Evolutionary conservation across 2,113 vertebrate genomes (phyloP), one percentile per base, ranked within the genome.

Genomic region (Australoheros scitulus): DNA sequence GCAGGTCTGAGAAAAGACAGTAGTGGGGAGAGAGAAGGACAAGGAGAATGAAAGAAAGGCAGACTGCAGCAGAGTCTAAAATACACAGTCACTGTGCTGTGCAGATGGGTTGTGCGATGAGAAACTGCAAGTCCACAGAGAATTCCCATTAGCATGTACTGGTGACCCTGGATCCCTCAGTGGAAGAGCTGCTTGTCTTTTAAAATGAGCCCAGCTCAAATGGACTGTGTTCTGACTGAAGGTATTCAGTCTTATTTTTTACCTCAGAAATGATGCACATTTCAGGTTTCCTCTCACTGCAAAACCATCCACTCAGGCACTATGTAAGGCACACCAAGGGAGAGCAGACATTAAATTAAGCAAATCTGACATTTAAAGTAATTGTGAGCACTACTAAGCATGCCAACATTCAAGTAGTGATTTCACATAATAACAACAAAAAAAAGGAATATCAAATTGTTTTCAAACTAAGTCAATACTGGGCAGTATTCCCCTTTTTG

Each of bases 91-190:
- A 57, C 75, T 70, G 59, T 63, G 55, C 52, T 76, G 81, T 83
- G 70, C 81, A 74, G 64, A 72, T 47, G 63, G 76, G 34, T 68
- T 74, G 32, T 77, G 74, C 82, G 78, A 85, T 76, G 76, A 76
- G 70, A 84, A 84, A 63, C 43, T 82, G 26, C 29, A 76, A 70
- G 72, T 77, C 61, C 63, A 60, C 32, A 63, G 57, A 87, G 70
- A 29, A 22, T 47, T 65, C 13, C 68, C 79, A 91, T 85, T 88
- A 85, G 81, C 78, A 84, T 84, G 68, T 80, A 76, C 65, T 65
- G 58, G 60, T 86, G 61, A 76, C 26, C 34, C 65, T 75, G 32
- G 41, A 60, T 64, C 41, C 57, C 10, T 82, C 22, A 9, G 43
- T 78, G 72, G 32, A 79, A 75, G 65, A 87, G 68, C 79, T 82